phyloP scores from a whole-genome alignment of 2,113 vertebrate genomes.

The Corapipo altera region DNA sequence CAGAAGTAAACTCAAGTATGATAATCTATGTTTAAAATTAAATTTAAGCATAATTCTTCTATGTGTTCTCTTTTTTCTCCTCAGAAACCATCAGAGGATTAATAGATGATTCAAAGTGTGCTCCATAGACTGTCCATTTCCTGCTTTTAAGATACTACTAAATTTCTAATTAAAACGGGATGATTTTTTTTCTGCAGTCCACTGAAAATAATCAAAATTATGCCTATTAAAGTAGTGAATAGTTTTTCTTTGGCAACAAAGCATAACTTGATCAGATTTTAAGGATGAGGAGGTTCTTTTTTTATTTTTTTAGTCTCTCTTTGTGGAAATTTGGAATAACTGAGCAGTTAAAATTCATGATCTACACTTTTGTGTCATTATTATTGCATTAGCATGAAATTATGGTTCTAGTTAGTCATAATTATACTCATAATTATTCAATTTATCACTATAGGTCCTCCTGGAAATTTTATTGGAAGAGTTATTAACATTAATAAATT shows the following conservation, averaged over 20 bases:
- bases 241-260: not conserved
- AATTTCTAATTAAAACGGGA: constrained; percentile 1
- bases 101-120: not conserved
- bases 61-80: not conserved
- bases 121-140: not conserved
- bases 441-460: constrained; percentile 81
- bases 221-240: not conserved
- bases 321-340: constrained; percentile 74
- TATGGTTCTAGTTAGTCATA: constrained; percentile 81
- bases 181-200: not conserved
- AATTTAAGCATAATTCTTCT: not conserved
- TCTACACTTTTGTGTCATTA: constrained; percentile 81
- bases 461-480: constrained; percentile 79
- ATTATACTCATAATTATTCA: constrained; percentile 83
- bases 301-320: not conserved
- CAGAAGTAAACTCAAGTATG: not conserved
- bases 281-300: not conserved
- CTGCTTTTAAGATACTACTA: not conserved
- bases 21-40: not conserved
- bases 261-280: constrained; percentile 10
- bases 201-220: not conserved
- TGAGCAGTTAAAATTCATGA: constrained; percentile 82
- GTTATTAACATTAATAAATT: constrained; percentile 85
- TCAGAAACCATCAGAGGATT: not conserved
- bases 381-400: constrained; percentile 84